Conservation (phyloP, 2,888 invertebrate genomes). For the Eucriotettix oculatus region DNA sequence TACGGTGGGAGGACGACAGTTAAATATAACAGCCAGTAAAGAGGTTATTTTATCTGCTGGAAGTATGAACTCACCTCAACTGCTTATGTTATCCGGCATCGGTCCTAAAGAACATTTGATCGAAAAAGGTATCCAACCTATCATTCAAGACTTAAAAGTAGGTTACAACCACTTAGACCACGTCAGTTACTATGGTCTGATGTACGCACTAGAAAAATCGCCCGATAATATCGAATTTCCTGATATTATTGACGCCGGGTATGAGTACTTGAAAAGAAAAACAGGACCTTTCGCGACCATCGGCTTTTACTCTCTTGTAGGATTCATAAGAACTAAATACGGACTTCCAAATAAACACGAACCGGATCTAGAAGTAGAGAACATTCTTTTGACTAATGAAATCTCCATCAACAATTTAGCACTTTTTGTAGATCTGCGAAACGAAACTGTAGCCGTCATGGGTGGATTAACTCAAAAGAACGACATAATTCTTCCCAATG, state of each 20-base stretch:
- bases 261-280: constrained; percentile 27
- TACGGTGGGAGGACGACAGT: constrained; percentile 29
- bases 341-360: constrained; percentile 5
- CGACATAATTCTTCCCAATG: constrained; percentile 17
- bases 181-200: constrained; percentile 10
- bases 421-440: neutral
- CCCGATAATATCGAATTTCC: neutral
- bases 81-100: constrained; percentile 42
- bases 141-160: constrained; percentile 16
- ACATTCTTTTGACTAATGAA: constrained; percentile 22
- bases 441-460: neutral
- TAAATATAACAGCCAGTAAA: constrained; percentile 22
- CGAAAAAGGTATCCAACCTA: constrained; percentile 20
- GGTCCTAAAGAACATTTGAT: constrained; percentile 26
- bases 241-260: constrained; percentile 15
- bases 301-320: constrained; percentile 31
- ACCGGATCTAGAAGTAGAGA: constrained; percentile 38
- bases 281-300: constrained; percentile 28
- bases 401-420: constrained; percentile 6
- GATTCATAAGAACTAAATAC: constrained; percentile 36
- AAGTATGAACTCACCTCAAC: constrained; percentile 39
- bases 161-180: constrained; percentile 29
- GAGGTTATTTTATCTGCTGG: constrained; percentile 36
- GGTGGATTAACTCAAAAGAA: neutral
- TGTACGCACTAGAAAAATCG: neutral